Percentiles rank a stretch among this genome's conserved stretches.
Conservation (phyloP, 2,888 invertebrate genomes). For the Mesorhabditis sp. region DNA sequence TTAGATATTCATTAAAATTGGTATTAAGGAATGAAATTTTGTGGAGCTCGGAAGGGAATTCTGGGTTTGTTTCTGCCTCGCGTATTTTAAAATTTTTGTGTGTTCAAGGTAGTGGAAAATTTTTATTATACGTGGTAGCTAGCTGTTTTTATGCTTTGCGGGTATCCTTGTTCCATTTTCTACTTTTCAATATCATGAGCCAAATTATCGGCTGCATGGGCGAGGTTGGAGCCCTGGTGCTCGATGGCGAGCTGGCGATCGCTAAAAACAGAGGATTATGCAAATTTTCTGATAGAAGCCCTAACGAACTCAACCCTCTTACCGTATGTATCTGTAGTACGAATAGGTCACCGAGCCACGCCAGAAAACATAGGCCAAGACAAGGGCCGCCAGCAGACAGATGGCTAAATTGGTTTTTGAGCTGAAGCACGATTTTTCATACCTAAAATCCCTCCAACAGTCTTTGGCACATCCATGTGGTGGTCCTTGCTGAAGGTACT, state of each 20-base stretch:
- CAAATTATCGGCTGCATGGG: slow-evolving; percentile 2
- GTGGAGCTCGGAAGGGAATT: no score
- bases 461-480: background rate
- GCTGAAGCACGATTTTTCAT: no score
- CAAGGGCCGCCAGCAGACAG: no score
- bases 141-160: no score
- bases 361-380: background rate
- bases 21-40: no score
- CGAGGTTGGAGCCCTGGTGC: background rate
- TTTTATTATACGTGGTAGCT: no score
- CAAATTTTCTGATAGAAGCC: background rate
- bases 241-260: slow-evolving; percentile 1
- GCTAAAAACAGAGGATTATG: background rate
- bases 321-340: slow-evolving; percentile 1
- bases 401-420: no score
- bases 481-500: background rate
- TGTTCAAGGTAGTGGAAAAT: no score
- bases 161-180: background rate
- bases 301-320: background rate
- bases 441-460: background rate
- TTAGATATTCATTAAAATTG: no score
- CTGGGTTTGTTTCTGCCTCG: no score
- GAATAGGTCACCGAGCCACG: background rate
- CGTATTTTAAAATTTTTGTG: no score
- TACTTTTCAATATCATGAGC: slow-evolving; percentile 6